Evolutionary conservation across 2,113 vertebrate species (phyloP).

Genomic region (Perccottus glenii): DNA sequence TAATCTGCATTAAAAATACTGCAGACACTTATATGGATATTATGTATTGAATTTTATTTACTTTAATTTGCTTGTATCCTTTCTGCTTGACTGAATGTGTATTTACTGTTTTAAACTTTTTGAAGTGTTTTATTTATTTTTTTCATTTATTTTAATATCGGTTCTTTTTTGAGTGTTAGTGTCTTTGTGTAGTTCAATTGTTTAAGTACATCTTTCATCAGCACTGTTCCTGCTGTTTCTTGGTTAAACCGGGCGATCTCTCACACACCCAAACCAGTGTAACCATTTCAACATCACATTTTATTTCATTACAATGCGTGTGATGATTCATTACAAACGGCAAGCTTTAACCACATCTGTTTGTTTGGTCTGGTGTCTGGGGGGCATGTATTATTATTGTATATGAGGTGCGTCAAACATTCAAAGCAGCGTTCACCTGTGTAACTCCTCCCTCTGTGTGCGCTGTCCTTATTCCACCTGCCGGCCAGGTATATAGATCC

Average conservation of each 20-base stretch:
- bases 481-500: slow-evolving; percentile 48
- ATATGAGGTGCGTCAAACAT: not conserved
- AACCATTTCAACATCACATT: not conserved
- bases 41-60: too few relatives aligned
- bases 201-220: too few relatives aligned
- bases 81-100: too few relatives aligned
- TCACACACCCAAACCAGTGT: slow-evolving; percentile 7
- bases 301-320: not conserved
- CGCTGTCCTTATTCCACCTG: slow-evolving; percentile 41
- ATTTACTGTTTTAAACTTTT: too few relatives aligned
- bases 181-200: too few relatives aligned
- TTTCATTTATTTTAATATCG: too few relatives aligned
- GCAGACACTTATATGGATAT: too few relatives aligned
- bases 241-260: slow-evolving; percentile 51
- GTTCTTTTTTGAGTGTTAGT: too few relatives aligned
- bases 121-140: too few relatives aligned
- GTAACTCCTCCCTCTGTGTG: not conserved
- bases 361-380: not conserved
- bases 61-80: too few relatives aligned
- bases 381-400: not conserved
- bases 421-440: not conserved
- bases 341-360: not conserved
- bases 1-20: too few relatives aligned
- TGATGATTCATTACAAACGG: slow-evolving; percentile 12
- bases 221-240: too few relatives aligned